Conservation (phyloP, 1,140 invertebrate genomes). For the Diprion similis region DNA sequence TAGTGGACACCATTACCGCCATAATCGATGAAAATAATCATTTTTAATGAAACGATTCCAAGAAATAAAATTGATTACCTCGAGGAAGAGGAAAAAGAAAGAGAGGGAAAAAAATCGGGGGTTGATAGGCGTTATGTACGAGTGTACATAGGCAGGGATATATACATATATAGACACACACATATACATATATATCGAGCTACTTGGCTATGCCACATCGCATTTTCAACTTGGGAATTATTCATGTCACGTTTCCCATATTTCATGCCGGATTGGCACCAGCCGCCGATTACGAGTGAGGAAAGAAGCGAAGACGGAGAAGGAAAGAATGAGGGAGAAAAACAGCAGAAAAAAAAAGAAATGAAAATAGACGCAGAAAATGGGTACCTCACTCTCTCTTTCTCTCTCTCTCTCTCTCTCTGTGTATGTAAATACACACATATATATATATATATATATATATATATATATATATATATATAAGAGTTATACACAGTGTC, state of each 20-base stretch:
- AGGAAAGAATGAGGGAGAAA: background rate
- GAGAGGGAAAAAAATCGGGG: background rate
- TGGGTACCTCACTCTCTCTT: background rate
- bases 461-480: too few relatives aligned
- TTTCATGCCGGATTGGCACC: constrained; percentile 40
- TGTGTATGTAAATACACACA: too few relatives aligned
- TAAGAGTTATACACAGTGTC: too few relatives aligned
- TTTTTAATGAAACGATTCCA: too few relatives aligned
- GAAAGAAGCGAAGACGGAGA: background rate
- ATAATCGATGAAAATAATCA: too few relatives aligned
- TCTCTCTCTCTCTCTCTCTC: too few relatives aligned
- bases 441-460: too few relatives aligned
- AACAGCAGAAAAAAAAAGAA: background rate
- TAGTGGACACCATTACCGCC: too few relatives aligned
- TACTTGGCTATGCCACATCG: constrained; percentile 33
- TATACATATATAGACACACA: background rate
- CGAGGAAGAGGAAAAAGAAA: background rate
- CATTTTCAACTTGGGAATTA: constrained; percentile 40
- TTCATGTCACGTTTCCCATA: constrained; percentile 51
- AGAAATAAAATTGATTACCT: background rate
- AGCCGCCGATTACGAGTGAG: constrained; percentile 12
- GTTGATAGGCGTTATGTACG: background rate
- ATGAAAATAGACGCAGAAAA: background rate
- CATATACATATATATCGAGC: background rate
- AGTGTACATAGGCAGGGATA: too few relatives aligned